Evolutionary conservation across 2,113 vertebrate genomes (phyloP), one percentile per base, ranked within the genome.

Genomic region (Hippoglossus stenolepis): DNA sequence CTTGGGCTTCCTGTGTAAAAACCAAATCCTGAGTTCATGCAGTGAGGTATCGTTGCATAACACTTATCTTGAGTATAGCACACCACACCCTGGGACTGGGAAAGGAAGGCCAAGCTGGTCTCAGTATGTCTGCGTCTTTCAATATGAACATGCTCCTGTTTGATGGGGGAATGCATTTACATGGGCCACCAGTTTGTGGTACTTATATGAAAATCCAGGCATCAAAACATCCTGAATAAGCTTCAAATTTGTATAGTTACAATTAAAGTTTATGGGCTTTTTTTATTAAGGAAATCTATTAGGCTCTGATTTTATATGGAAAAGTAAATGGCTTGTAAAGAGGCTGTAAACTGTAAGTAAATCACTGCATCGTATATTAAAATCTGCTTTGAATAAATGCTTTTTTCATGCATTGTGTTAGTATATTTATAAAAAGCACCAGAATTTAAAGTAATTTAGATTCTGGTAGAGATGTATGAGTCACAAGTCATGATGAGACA

Each of bases 21-120:
- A 75, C 71, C 57, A 51, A 85, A 87, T 69, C 73, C 75, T 70
- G 82, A 77, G 73, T 91, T 91, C 84, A 88, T 87, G 82, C 80
- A 79, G 88, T 86, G 83, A 90, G 75, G 80, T 88, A 84, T 89
- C 84, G 87, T 92, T 90, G 86, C 88, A 85, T 91, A 92, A 93
- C 81, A 89, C 79, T 92, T 90, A 92, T 93, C 92, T 90, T 86
- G 75, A 89, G 63, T 73, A 64, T 65, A 82, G 74, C 65, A 63
- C 80, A 85, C 91, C 90, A 90, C 91, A 85, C 88, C 91, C 91
- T 90, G 64, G 74, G 81, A 86, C 77, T 81, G 68, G 77, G 83
- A 85, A 85, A 15, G 61, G 78, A 89, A 90, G 70, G 73, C 86
- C 86, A 79, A 86, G 72, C 73, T 73, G 76, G 79, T 80, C 81